Percentiles rank a stretch among this genome's conserved stretches.
phyloP scores from a whole-genome alignment of 2,113 vertebrate species.

The Hemichromis elongatus region DNA sequence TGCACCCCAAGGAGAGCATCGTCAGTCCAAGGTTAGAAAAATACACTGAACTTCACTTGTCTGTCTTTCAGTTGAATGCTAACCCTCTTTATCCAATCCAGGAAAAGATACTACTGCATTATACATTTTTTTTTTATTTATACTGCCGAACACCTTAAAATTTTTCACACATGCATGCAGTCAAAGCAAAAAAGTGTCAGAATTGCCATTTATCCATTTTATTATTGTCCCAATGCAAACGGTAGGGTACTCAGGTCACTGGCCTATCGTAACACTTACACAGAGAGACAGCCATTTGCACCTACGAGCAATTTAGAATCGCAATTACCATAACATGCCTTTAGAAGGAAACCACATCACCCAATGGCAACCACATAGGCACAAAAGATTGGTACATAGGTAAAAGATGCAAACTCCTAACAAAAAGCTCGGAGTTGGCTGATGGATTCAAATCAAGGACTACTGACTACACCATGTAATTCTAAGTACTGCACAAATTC shows the following conservation, averaged over 20 bases:
- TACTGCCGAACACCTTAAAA: neutral
- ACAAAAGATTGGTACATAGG: neutral
- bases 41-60: neutral
- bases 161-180: neutral
- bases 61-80: neutral
- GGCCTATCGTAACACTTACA: neutral
- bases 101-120: neutral
- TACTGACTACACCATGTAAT: neutral
- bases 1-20: slow-evolving; percentile 9
- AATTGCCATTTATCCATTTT: neutral
- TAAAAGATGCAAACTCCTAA: neutral
- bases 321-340: neutral
- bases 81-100: neutral
- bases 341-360: neutral
- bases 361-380: neutral
- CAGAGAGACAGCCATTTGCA: neutral
- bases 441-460: neutral
- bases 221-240: neutral
- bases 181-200: neutral
- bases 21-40: slow-evolving; percentile 44
- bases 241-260: neutral
- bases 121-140: neutral
- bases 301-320: neutral
- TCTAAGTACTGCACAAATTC: neutral
- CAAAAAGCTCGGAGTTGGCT: neutral